Evolutionary conservation across 2,113 vertebrate species (phyloP).

Genomic region (Pardalotus punctatus): DNA sequence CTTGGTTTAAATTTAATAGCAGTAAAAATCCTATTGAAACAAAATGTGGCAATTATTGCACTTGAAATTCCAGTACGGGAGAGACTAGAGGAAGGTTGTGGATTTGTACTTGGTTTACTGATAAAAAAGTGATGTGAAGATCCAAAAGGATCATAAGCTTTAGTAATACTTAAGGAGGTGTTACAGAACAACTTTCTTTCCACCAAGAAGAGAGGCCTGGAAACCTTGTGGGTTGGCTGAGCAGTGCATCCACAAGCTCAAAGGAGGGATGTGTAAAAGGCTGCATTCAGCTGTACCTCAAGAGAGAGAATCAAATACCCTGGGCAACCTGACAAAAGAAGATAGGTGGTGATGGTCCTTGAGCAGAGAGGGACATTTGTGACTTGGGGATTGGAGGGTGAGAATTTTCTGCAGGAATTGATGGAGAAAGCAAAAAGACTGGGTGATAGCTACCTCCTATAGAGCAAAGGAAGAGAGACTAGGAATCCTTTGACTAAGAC

Average conservation of each 20-base stretch:
- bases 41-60: background rate
- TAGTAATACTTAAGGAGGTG: background rate
- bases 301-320: background rate
- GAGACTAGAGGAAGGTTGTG: background rate
- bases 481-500: background rate
- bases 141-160: background rate
- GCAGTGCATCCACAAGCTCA: rapidly evolving
- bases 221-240: background rate
- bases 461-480: background rate
- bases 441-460: background rate
- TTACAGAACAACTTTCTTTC: background rate
- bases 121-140: background rate
- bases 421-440: background rate
- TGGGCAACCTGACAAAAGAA: background rate
- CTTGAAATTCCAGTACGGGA: background rate
- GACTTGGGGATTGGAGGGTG: background rate
- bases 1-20: constrained; percentile 53
- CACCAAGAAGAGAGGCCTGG: background rate
- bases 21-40: constrained; percentile 46
- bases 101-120: background rate
- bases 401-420: constrained; percentile 1
- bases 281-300: background rate
- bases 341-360: background rate
- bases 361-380: background rate
- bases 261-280: background rate